Evolutionary conservation across 2,797 vertebrate genomes (phyloP), one percentile per base, ranked within the genome.

Genomic region (Xenops minutus): DNA sequence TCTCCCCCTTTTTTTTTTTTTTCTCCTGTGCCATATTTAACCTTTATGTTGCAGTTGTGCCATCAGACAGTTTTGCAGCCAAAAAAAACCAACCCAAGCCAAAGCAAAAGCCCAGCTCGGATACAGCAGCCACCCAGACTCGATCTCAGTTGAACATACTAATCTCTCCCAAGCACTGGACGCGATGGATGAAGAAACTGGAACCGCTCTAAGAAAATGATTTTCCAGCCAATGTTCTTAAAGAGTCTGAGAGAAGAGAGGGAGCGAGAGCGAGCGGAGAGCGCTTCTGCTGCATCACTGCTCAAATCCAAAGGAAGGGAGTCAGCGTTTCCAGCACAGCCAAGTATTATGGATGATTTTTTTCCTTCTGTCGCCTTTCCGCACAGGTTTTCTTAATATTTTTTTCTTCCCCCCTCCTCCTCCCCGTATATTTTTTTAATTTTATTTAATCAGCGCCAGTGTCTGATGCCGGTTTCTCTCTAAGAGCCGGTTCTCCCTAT

Each of bases 311-410:
- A 86, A 96, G 96, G 96, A 96, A 97, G 95, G 96, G 96, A 96
- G 92, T 92, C 94, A 95, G 97, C 97, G 86, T 93, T 94, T 95
- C 95, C 96, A 92, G 95, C 92, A 85, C 90, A 80, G 96, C 88
- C 95, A 69, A 96, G 89, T 95, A 96, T 88, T 86, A 93, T 95
- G 98, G 98, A 98, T 98, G 93, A 52, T 88, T 96, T 93, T 91
- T 90, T 88, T 82, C 62, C 79, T 94, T 79, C 89, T 55, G 86
- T 29, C 91, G 76, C 69, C 87, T 91, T 92, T 91, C 72, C 4
- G 4, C 44, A 82, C 92, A 94, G 94, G 95, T 95, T 96, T 95
- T 96, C 74, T 85, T 95, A 93, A 95, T 82, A 94, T 92, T 95
- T 80, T 96, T 96, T 93, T 27, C 85, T 78, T 68, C 1, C n/a